Evolutionary conservation across 2,888 invertebrate genomes (phyloP), one percentile per base, ranked within the genome.

Genomic region (Pseudanteris insignis): DNA sequence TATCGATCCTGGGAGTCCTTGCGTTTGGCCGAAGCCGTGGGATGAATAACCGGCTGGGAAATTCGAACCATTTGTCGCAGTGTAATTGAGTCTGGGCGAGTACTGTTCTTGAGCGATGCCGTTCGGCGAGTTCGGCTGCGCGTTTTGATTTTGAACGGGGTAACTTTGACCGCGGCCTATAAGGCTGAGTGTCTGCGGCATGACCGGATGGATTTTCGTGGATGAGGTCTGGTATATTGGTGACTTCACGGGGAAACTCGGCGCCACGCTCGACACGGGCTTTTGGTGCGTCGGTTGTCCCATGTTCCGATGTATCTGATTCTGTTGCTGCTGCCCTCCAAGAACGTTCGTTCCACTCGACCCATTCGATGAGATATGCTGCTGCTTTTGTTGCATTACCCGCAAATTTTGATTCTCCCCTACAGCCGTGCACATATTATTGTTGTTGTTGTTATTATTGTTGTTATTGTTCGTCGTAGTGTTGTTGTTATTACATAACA

Each of bases 231-330:
- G 90, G 82, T 89, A 90, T 68, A 90, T 88, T 74, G 88, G 89
- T 70, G 89, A 89, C 34, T 79, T 79, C 0, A 79, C 79, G 60
- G 88, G 85, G 80, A 89, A 87, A 70, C 85, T 86, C 63, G 92
- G 91, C 66, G 92, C 91, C 63, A 92, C 92, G 81, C 91, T 92
- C 79, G 91, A 92, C 65, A 92, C 89, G 61, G 92, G 92, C 80
- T 92, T 92, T 84, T 92, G 87, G 75, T 86, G 85, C 68, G 80
- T 82, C 18, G 73, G 73, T 26, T 58, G 58, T 8, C 33, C 33
- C 3, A 73, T 48, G 46, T 72, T 77, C 29, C 76, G 66, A 29
- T 75, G 75, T 53, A 72, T 73, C 37, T 76, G 76, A 5, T 58
- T 57, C 40, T 73, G 76, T 64, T 85, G 84, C 65, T 84, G 26